These are phyloP conservation scores for Microplitis deprimator DNA, from an alignment of 2,888 invertebrate species.

Conservation along the genomic window DNA sequence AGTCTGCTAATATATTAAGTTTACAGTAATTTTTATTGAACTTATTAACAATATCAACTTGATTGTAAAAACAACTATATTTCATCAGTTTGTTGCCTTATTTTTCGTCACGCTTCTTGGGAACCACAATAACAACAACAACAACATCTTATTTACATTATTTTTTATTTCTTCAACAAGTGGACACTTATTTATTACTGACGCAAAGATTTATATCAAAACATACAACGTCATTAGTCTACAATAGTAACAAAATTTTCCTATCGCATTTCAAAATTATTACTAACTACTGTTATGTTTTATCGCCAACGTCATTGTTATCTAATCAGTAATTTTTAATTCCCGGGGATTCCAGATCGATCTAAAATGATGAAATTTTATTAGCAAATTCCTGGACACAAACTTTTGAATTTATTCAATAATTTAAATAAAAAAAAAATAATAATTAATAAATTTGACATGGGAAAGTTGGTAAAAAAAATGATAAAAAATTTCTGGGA, in stretches of 20 bases:
- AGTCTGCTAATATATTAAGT: too few relatives aligned
- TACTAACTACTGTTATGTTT: background rate
- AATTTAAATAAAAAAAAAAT: background rate
- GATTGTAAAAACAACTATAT: background rate
- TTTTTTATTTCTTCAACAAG: background rate
- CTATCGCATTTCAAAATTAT: background rate
- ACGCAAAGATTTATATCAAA: background rate
- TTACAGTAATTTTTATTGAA: background rate
- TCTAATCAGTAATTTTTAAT: constrained; percentile 4
- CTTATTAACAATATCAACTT: background rate
- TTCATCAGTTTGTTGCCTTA: background rate
- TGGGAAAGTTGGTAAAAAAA: background rate
- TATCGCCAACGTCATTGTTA: constrained; percentile 1
- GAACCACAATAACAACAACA: background rate
- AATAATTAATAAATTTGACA: background rate
- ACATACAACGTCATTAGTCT: background rate
- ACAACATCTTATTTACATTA: too few relatives aligned
- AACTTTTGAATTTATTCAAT: background rate
- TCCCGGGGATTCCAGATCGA: background rate
- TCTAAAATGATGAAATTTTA: background rate
- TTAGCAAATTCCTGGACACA: background rate
- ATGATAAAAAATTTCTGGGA: background rate
- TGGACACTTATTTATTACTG: background rate
- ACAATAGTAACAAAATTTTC: background rate
- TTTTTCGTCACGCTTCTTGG: background rate